Evolutionary conservation across 1,140 invertebrate genomes (phyloP).

Genomic region (Aphelenchoides besseyi): DNA sequence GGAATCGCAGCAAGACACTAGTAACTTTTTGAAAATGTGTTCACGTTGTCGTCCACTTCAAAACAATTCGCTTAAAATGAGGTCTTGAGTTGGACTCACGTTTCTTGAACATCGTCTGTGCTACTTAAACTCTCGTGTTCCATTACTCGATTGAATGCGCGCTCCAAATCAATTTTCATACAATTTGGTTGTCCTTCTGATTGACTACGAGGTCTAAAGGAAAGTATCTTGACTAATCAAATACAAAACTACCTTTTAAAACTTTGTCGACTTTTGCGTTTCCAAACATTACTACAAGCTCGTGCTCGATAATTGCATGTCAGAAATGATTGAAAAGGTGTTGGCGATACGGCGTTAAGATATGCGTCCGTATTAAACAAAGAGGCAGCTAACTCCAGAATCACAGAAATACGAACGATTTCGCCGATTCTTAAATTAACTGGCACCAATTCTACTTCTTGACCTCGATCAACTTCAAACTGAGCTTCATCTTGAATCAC

Average conservation of each 20-base stretch:
- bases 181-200: slow-evolving; percentile 44
- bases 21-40: slow-evolving; percentile 58
- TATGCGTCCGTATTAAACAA: slow-evolving; percentile 54
- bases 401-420: slow-evolving; percentile 46
- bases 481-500: slow-evolving; percentile 14
- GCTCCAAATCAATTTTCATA: slow-evolving; percentile 51
- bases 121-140: slow-evolving; percentile 52
- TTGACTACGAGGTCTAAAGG: slow-evolving; percentile 35
- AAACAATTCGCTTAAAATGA: too few species aligned
- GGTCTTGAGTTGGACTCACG: not conserved
- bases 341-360: slow-evolving; percentile 57
- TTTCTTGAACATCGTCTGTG: slow-evolving; percentile 10
- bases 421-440: slow-evolving; percentile 43
- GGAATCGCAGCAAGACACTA: slow-evolving; percentile 56
- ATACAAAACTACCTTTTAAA: slow-evolving; percentile 20
- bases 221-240: not conserved
- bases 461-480: slow-evolving; percentile 25
- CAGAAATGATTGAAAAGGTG: slow-evolving; percentile 55
- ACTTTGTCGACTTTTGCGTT: slow-evolving; percentile 24
- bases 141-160: slow-evolving; percentile 55
- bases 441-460: slow-evolving; percentile 39
- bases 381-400: slow-evolving; percentile 49
- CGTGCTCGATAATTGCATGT: slow-evolving; percentile 58
- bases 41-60: slow-evolving; percentile 16
- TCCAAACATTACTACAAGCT: slow-evolving; percentile 56